phyloP scores from a whole-genome alignment of 2,888 invertebrate genomes.

The Calameuta pallipes region DNA sequence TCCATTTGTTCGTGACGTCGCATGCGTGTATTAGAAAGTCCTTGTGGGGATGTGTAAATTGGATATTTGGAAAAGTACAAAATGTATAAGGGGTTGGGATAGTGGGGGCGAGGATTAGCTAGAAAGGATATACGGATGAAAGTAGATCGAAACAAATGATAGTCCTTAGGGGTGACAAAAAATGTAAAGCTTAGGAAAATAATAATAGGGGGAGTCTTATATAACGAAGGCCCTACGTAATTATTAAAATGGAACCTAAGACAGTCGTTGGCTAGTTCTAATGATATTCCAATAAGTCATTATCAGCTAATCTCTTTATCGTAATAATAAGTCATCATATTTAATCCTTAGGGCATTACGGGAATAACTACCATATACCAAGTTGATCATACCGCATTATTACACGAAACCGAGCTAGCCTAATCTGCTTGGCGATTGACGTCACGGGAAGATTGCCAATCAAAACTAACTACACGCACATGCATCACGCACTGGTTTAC shows the following conservation, averaged over 20 bases:
- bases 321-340: slow-evolving; percentile 35
- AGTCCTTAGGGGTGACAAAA: not conserved
- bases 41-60: not conserved
- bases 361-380: slow-evolving; percentile 33
- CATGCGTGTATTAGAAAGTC: not conserved
- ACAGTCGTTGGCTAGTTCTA: slow-evolving; percentile 60
- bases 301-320: slow-evolving; percentile 45
- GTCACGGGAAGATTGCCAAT: slow-evolving; percentile 35
- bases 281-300: slow-evolving; percentile 58
- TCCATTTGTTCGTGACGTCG: not conserved
- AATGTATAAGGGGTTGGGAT: not conserved
- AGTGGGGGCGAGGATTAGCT: not conserved
- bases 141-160: not conserved
- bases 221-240: not conserved
- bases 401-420: slow-evolving; percentile 41
- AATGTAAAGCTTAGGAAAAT: not conserved
- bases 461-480: not conserved
- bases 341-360: slow-evolving; percentile 24
- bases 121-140: not conserved
- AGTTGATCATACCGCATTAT: slow-evolving; percentile 37
- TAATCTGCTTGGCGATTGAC: slow-evolving; percentile 41
- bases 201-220: not conserved
- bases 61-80: not conserved
- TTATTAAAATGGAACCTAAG: slow-evolving; percentile 32
- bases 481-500: not conserved